Evolutionary conservation across 2,113 vertebrate species (phyloP).

Genomic region (Nibea coibor): DNA sequence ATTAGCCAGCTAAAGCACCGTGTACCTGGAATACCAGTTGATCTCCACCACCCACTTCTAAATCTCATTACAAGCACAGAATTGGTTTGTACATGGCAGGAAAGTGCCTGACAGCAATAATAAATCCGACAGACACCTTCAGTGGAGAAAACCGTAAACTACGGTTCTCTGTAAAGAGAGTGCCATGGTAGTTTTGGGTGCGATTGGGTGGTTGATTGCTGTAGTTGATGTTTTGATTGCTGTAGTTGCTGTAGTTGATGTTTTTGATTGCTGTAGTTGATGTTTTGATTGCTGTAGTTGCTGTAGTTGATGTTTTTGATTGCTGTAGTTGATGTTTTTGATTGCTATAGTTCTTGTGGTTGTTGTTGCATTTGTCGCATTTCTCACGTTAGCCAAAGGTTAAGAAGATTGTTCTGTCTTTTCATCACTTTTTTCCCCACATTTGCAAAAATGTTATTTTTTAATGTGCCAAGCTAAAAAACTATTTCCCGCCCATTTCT

Average conservation of each 20-base stretch:
- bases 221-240: no score
- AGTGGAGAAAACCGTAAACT: background rate
- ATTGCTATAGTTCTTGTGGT: no score
- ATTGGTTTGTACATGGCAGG: conserved; percentile 8
- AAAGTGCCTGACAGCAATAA: conserved; percentile 17
- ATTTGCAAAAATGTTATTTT: conserved; percentile 16
- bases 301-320: no score
- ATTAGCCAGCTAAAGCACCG: conserved; percentile 52
- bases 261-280: no score
- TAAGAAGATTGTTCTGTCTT: background rate
- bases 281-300: no score
- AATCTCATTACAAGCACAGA: conserved; percentile 18
- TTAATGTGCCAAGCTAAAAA: background rate
- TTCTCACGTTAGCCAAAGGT: background rate
- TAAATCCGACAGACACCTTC: conserved; percentile 2
- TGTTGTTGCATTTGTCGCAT: no score
- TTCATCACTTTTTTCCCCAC: background rate
- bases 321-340: no score
- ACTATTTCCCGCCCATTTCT: conserved; percentile 5
- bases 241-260: no score
- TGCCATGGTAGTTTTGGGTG: no score
- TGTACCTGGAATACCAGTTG: conserved; percentile 25
- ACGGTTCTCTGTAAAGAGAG: background rate
- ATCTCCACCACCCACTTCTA: conserved; percentile 33
- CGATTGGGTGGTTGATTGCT: no score